phyloP scores from a whole-genome alignment of 2,113 vertebrate genomes.

The Rhinichthys klamathensis region DNA sequence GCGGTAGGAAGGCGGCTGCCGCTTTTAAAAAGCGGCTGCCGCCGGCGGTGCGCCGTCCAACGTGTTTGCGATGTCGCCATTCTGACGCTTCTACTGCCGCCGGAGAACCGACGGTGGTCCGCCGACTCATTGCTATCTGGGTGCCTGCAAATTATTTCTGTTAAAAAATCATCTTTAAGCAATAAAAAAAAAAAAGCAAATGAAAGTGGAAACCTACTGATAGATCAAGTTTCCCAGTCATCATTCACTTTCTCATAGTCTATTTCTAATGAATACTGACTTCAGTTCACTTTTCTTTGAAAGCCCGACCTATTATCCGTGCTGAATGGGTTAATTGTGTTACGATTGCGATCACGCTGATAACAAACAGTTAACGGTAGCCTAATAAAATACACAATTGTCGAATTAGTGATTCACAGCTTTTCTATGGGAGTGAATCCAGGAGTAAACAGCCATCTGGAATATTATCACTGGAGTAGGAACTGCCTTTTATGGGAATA shows the following conservation, averaged over 20 bases:
- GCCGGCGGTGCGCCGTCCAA: too few species aligned
- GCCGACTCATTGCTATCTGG: too few species aligned
- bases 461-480: not conserved
- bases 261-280: not conserved
- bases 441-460: not conserved
- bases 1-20: too few species aligned
- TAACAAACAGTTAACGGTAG: not conserved
- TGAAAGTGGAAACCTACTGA: too few species aligned
- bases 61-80: too few species aligned
- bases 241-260: not conserved
- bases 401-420: not conserved
- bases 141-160: too few species aligned
- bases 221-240: not conserved
- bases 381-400: not conserved
- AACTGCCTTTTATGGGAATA: not conserved
- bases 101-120: too few species aligned
- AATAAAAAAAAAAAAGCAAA: too few species aligned
- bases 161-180: too few species aligned
- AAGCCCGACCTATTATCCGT: not conserved
- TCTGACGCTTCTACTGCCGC: too few species aligned
- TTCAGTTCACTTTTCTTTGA: not conserved
- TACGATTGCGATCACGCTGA: not conserved
- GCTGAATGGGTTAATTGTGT: slow-evolving; percentile 11
- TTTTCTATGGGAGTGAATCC: not conserved
- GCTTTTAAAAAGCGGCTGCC: too few species aligned